phyloP scores from a whole-genome alignment of 1,140 invertebrate species.

The Drosophila rhopaloa region DNA sequence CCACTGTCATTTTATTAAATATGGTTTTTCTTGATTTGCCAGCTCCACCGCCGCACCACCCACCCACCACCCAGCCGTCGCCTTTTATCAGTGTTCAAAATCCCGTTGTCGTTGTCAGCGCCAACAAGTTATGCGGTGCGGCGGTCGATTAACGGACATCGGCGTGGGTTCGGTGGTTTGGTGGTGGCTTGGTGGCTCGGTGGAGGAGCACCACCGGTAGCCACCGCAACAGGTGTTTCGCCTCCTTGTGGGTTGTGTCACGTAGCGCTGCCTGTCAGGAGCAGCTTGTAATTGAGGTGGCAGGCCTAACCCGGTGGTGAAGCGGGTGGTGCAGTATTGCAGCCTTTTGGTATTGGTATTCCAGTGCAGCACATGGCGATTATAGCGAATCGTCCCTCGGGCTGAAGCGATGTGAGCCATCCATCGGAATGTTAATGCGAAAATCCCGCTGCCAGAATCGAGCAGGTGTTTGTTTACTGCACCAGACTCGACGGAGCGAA shows the following conservation, averaged over 20 bases:
- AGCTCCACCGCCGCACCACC: slow-evolving; percentile 20
- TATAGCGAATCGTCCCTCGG: slow-evolving; percentile 47
- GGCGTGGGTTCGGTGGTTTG: slow-evolving; percentile 18
- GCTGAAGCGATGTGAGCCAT: slow-evolving; percentile 26
- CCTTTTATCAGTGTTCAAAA: slow-evolving; percentile 75
- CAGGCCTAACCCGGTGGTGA: slow-evolving; percentile 1
- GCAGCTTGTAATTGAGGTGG: slow-evolving; percentile 76
- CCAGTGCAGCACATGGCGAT: slow-evolving; percentile 48
- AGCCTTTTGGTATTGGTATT: slow-evolving; percentile 65
- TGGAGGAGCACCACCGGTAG: slow-evolving; percentile 31
- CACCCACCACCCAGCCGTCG: slow-evolving; percentile 14
- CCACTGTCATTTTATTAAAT: slow-evolving; percentile 82
- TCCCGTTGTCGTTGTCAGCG: slow-evolving; percentile 80
- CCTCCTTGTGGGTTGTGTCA: slow-evolving; percentile 61
- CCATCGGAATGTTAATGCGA: slow-evolving; percentile 48
- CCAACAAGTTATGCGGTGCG: slow-evolving; percentile 72
- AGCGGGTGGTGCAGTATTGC: slow-evolving; percentile 11
- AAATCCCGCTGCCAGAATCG: slow-evolving; percentile 18
- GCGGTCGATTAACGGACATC: slow-evolving; percentile 61
- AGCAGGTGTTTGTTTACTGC: slow-evolving; percentile 39
- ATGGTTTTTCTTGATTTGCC: slow-evolving; percentile 73
- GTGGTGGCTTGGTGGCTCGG: slow-evolving; percentile 5
- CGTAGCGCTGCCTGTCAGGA: slow-evolving; percentile 64
- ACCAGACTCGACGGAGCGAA: slow-evolving; percentile 25
- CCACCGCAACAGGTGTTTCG: slow-evolving; percentile 69